Percentiles rank a stretch among this genome's conserved stretches.
Evolutionary conservation across 2,888 invertebrate genomes (phyloP).

Genomic region (Stenolophus ochropezus): DNA sequence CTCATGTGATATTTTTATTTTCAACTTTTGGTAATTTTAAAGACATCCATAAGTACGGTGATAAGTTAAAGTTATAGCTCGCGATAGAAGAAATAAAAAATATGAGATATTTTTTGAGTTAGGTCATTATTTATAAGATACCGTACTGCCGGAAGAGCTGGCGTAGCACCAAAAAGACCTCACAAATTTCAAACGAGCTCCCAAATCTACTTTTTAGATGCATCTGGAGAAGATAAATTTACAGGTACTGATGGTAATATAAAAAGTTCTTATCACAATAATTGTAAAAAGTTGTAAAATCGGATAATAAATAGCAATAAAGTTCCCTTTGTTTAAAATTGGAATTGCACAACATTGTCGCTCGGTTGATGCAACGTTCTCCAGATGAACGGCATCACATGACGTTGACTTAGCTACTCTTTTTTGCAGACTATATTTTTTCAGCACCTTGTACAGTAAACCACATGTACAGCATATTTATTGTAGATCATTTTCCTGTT

Average conservation of each 20-base stretch:
- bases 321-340: conserved; percentile 18
- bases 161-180: conserved; percentile 3
- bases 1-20: background rate
- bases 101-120: conserved; percentile 9
- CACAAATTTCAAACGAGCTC: background rate
- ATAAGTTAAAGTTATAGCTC: background rate
- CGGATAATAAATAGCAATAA: background rate
- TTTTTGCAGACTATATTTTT: conserved; percentile 15
- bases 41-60: conserved; percentile 3
- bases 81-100: background rate
- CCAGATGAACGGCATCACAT: conserved; percentile 21
- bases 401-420: conserved; percentile 14
- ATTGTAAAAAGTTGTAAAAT: background rate
- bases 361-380: conserved; percentile 8
- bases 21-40: background rate
- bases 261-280: background rate
- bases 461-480: background rate
- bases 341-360: conserved; percentile 19
- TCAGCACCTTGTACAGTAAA: background rate
- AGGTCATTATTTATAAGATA: conserved; percentile 18
- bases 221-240: conserved; percentile 3
- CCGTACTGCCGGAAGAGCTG: conserved; percentile 28
- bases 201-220: background rate
- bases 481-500: background rate
- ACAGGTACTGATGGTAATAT: background rate